Evolutionary conservation across 2,888 invertebrate species (phyloP).

Genomic region (Eumacrocentrus americanus): DNA sequence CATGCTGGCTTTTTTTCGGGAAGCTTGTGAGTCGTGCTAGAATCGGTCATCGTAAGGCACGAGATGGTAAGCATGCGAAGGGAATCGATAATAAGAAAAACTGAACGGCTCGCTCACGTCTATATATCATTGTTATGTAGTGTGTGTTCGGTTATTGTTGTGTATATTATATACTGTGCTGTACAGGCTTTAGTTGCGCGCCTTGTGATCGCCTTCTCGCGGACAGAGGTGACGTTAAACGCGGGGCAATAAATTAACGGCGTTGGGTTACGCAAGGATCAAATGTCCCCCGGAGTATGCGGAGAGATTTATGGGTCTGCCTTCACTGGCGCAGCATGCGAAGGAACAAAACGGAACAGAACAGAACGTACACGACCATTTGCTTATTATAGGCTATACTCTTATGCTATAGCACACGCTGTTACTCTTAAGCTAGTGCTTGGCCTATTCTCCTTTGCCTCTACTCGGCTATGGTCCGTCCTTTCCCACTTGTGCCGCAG

Average conservation of each 20-base stretch:
- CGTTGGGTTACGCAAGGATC: constrained; percentile 63
- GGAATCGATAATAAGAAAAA: constrained; percentile 20
- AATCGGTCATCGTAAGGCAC: neutral
- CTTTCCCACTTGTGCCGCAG: constrained; percentile 47
- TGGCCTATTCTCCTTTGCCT: constrained; percentile 18
- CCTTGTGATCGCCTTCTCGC: constrained; percentile 43
- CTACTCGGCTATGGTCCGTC: constrained; percentile 1
- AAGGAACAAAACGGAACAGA: constrained; percentile 55
- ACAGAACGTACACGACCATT: constrained; percentile 53
- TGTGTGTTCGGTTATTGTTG: neutral
- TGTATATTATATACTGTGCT: constrained; percentile 3
- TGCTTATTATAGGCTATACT: constrained; percentile 59
- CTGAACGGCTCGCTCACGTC: constrained; percentile 27
- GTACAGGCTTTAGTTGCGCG: constrained; percentile 31
- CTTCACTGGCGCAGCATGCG: constrained; percentile 56
- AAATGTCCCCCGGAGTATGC: constrained; percentile 62
- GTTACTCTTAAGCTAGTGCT: constrained; percentile 18
- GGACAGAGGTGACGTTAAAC: constrained; percentile 61
- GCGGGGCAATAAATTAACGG: constrained; percentile 62
- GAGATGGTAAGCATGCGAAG: neutral
- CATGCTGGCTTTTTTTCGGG: too few species aligned
- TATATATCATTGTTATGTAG: constrained; percentile 18
- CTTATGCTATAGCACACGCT: constrained; percentile 22
- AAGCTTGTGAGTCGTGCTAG: neutral
- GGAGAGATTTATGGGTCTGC: constrained; percentile 60